phyloP scores from a whole-genome alignment of 2,113 vertebrate genomes.

The Catagonus wagneri region DNA sequence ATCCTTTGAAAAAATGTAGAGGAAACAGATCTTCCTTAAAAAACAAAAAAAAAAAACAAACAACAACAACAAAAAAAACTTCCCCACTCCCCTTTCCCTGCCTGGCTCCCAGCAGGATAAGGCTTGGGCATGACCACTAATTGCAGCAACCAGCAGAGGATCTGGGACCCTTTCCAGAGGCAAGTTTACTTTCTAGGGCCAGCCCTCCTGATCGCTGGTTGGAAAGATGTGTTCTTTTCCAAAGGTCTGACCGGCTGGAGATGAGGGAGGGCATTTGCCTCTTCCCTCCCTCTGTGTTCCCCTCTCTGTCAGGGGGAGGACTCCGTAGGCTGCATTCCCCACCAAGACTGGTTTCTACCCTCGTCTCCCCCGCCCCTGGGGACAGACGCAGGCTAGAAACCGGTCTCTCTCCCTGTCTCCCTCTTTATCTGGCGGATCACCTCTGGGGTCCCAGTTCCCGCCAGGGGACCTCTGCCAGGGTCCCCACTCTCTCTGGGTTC shows the following conservation, averaged over 20 bases:
- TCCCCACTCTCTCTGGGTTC: background rate
- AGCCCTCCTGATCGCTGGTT: fast-evolving
- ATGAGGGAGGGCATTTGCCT: background rate
- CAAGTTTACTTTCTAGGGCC: background rate
- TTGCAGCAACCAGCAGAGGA: background rate
- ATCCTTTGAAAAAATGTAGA: conserved; percentile 4
- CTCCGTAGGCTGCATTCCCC: background rate
- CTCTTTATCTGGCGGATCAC: background rate
- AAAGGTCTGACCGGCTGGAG: background rate
- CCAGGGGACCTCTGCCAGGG: background rate
- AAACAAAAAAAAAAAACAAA: too few relatives aligned
- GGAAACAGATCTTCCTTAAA: background rate
- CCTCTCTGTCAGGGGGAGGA: too few relatives aligned
- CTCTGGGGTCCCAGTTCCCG: background rate
- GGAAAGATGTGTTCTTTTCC: background rate
- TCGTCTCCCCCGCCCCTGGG: too few relatives aligned
- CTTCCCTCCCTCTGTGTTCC: background rate
- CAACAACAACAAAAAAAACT: too few relatives aligned
- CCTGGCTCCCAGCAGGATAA: background rate
- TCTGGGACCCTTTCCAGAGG: background rate
- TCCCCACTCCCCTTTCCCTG: background rate
- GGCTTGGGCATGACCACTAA: background rate
- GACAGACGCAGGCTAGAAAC: background rate
- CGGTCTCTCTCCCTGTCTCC: background rate
- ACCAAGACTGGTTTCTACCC: background rate